A percentile compares a stretch with the other conserved stretches of the same genome.
These are phyloP conservation scores for Muscidifurax raptorellus DNA, from an alignment of 1,140 invertebrate genomes.

Conservation along the genomic window DNA sequence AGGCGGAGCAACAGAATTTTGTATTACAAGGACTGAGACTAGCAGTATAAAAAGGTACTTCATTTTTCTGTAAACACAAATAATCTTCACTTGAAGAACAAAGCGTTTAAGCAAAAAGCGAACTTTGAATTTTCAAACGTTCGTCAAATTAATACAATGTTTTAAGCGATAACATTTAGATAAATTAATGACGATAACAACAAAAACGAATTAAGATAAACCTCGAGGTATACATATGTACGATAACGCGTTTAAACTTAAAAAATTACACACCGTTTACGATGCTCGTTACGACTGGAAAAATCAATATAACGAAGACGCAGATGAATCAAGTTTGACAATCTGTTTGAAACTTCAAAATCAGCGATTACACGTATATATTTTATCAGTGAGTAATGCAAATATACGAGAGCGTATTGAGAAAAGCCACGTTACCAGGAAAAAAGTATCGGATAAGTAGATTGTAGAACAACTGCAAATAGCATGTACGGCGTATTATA, in stretches of 20 bases:
- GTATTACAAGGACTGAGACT: slow-evolving; percentile 57
- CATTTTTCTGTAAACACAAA: slow-evolving; percentile 54
- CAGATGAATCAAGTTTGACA: background rate
- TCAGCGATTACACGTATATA: background rate
- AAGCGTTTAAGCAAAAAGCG: background rate
- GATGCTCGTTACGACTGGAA: no score
- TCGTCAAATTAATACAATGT: no score
- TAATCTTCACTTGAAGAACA: background rate
- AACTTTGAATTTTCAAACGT: no score
- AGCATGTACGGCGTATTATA: background rate
- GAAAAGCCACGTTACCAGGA: slow-evolving; percentile 30
- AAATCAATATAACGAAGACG: background rate
- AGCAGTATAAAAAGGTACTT: slow-evolving; percentile 45
- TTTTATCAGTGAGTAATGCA: background rate
- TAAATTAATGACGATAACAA: no score
- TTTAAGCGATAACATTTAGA: background rate
- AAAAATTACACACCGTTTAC: no score
- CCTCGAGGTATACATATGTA: no score
- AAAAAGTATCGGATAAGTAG: background rate
- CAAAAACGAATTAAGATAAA: no score
- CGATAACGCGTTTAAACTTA: no score
- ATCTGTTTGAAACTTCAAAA: background rate
- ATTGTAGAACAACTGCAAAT: background rate
- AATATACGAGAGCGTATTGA: slow-evolving; percentile 11
- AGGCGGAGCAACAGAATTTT: slow-evolving; percentile 68